Evolutionary conservation across 1,140 invertebrate species (phyloP), one percentile per base, ranked within the genome.

Genomic region (Penaeus indicus): DNA sequence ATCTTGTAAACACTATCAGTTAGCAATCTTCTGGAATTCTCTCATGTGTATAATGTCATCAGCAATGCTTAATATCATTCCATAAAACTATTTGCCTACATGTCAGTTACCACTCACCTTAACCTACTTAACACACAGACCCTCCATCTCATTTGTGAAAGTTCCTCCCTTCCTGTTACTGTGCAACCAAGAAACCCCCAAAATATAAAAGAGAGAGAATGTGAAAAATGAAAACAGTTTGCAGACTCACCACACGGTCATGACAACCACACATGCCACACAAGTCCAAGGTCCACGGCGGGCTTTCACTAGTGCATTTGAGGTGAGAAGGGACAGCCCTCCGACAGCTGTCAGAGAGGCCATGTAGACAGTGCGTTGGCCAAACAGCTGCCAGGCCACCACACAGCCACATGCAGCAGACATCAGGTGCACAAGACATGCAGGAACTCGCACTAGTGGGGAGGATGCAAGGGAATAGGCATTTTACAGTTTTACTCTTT

Each of bases 341-440:
- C 82, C 86, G 16, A 78, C 83, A 8, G 60, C 86, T 21, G 84
- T 64, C 13, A 88, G 86, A 75, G 75, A 81, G 21, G 79, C 86
- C 75, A 90, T 85, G 81, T 85, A 90, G 47, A 83, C 32, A 25
- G 64, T 62, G 42, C 86, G 86, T 32, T 27, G 78, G 22, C 86
- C 90, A 78, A 90, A 90, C 27, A 90, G 25, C 18, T 85, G 82
- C 90, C 90, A 90, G 11, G 72, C 69, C 83, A 90, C 78, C 54
- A 84, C 75, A 88, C 90, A 63, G 21, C 90, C 90, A 85, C 90
- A 88, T 54, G 80, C 78, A 67, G 77, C 38, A 77, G 86, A 88
- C 47, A 78, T 69, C 64, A 84, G 38, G 78, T 90, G 90, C 42
- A 88, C 85, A 79, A 88, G 78, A 72, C 85, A 90, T 72, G 86